phyloP scores from a whole-genome alignment of 2,797 vertebrate species.

The Lindbergichthys nudifrons region DNA sequence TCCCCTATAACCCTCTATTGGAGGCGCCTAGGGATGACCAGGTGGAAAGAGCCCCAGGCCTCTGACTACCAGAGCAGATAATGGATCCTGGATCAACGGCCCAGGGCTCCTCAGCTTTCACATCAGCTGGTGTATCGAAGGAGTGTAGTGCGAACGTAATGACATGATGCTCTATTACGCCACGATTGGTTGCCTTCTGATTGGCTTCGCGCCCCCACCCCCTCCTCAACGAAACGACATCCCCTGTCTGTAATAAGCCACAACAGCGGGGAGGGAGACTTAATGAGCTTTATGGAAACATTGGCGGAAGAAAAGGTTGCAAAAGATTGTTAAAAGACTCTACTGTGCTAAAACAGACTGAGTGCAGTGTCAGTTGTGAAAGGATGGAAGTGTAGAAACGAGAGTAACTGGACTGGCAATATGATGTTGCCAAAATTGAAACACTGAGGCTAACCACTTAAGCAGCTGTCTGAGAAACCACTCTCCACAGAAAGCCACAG shows the following conservation, averaged over 20 bases:
- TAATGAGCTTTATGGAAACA: slow-evolving; percentile 24
- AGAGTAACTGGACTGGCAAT: slow-evolving; percentile 31
- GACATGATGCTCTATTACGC: slow-evolving; percentile 81
- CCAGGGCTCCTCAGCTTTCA: slow-evolving; percentile 66
- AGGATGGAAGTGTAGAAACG: slow-evolving; percentile 21
- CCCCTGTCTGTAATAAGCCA: slow-evolving; percentile 7
- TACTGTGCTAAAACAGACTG: slow-evolving; percentile 1
- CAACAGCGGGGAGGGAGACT: slow-evolving; percentile 27
- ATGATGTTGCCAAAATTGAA: slow-evolving; percentile 48
- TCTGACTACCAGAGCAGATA: slow-evolving; percentile 24
- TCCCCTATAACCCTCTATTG: not conserved
- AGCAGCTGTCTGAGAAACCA: slow-evolving; percentile 52
- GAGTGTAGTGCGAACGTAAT: slow-evolving; percentile 55
- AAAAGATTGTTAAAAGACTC: slow-evolving; percentile 15
- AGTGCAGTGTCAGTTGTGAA: slow-evolving; percentile 1
- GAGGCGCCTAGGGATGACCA: slow-evolving; percentile 1
- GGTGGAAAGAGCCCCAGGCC: slow-evolving; percentile 11
- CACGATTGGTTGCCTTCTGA: slow-evolving; percentile 80
- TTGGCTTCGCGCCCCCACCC: slow-evolving; percentile 44
- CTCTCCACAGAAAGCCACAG: slow-evolving; percentile 39
- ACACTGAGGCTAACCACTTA: slow-evolving; percentile 55
- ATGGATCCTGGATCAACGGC: slow-evolving; percentile 44
- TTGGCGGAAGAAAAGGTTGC: not conserved
- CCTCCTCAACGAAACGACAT: slow-evolving; percentile 17
- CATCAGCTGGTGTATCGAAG: slow-evolving; percentile 73